A percentile compares a stretch with the other conserved stretches of the same genome.
Evolutionary conservation across 2,113 vertebrate genomes (phyloP).

Genomic region (Indicator indicator): DNA sequence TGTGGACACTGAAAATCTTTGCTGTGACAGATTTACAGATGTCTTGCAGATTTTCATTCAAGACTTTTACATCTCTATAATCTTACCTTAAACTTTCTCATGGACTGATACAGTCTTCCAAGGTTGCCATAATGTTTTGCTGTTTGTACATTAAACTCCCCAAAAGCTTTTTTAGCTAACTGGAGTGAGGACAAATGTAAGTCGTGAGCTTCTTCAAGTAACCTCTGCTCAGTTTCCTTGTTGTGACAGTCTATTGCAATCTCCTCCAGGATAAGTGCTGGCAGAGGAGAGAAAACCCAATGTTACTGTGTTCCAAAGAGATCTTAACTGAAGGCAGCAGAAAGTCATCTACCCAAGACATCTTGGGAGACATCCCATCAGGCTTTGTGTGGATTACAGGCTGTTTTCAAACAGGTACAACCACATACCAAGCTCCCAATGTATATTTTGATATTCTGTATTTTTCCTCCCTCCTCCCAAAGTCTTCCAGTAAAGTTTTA

Average conservation of each 20-base stretch:
- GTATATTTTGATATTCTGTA: rapidly evolving
- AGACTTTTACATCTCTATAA: not conserved
- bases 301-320: not conserved
- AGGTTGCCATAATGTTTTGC: constrained; percentile 99
- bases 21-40: not conserved
- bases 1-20: rapidly evolving
- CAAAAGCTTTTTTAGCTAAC: constrained; percentile 97
- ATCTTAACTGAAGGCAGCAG: not conserved
- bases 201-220: constrained; percentile 97
- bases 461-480: rapidly evolving
- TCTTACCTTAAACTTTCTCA: constrained; percentile 97
- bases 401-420: not conserved
- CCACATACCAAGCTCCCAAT: not conserved
- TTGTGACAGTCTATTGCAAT: constrained; percentile 99
- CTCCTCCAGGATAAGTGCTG: constrained; percentile 97
- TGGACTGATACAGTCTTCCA: constrained; percentile 97
- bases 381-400: not conserved
- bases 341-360: not conserved
- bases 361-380: not conserved
- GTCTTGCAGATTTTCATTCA: not conserved
- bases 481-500: not conserved
- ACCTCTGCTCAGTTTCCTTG: constrained; percentile 96
- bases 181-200: constrained; percentile 97
- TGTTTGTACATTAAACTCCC: constrained; percentile 99
- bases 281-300: not conserved